A percentile compares a stretch with the other conserved stretches of the same genome.
Evolutionary conservation across 2,797 vertebrate species (phyloP).

Genomic region (Podargus strigoides): DNA sequence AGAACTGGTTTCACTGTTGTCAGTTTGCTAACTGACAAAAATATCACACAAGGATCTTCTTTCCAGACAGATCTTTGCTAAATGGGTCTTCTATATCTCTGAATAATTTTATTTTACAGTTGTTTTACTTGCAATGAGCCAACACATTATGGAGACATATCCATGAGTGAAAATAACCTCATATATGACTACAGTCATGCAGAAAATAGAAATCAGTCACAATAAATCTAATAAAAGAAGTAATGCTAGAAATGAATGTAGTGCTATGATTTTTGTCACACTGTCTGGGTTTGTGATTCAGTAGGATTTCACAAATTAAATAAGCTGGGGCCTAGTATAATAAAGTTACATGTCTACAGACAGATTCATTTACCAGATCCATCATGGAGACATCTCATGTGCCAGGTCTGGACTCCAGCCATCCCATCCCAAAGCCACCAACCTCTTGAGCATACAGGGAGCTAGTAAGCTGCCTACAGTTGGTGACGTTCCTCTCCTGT

Average conservation of each 20-base stretch:
- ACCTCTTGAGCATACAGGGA: neutral
- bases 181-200: neutral
- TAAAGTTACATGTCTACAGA: neutral
- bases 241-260: neutral
- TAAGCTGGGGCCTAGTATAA: neutral
- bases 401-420: neutral
- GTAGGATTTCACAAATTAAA: slow-evolving; percentile 40
- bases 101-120: neutral
- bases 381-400: neutral
- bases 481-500: rapidly evolving
- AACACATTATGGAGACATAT: neutral
- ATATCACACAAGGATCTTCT: neutral
- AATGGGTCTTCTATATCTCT: neutral
- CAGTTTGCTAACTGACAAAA: neutral
- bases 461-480: neutral
- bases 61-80: neutral
- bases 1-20: neutral
- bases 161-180: neutral
- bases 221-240: neutral
- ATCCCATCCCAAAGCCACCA: neutral
- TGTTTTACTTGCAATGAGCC: neutral
- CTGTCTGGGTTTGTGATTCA: slow-evolving; percentile 6
- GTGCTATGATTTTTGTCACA: slow-evolving; percentile 13
- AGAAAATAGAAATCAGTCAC: neutral
- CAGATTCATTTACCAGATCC: neutral